A percentile compares a stretch with the other conserved stretches of the same genome.
phyloP scores from a whole-genome alignment of 2,113 vertebrate species.

The Sorex araneus region DNA sequence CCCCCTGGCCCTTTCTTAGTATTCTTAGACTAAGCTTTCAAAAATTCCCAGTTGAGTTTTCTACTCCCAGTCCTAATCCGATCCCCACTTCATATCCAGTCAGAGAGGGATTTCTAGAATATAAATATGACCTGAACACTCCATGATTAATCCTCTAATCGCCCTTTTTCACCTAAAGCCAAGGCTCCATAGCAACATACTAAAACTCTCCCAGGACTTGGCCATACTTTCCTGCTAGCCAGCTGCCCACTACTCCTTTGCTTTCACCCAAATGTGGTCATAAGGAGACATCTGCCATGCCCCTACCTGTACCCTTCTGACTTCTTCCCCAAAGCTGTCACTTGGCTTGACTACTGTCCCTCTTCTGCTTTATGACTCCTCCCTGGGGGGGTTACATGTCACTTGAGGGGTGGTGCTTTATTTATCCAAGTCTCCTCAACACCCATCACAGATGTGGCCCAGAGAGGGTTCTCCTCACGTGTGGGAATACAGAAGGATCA shows the following conservation, averaged over 20 bases:
- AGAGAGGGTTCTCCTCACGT: not conserved
- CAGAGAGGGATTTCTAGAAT: conserved; percentile 50
- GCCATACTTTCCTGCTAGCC: not conserved
- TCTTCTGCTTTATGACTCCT: not conserved
- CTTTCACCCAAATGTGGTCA: not conserved
- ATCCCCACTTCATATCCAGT: not conserved
- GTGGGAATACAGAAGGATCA: not conserved
- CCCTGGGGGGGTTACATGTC: not conserved
- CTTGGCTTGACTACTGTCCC: not conserved
- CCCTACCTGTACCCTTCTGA: not conserved
- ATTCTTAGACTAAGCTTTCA: not conserved
- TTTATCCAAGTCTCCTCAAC: conserved; percentile 9
- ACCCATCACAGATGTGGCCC: not conserved
- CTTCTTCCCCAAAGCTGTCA: not conserved
- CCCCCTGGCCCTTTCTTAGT: no score
- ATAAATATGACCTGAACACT: not conserved
- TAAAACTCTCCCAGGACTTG: not conserved
- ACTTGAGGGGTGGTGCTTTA: not conserved
- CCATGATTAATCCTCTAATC: not conserved
- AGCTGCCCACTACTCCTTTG: not conserved
- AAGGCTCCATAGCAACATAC: not conserved
- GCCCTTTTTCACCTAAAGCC: not conserved
- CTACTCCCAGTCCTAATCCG: not conserved
- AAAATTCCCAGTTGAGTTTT: not conserved
- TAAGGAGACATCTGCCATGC: not conserved